Conservation (phyloP, 2,888 invertebrate genomes). For the Dynastes tityus region DNA sequence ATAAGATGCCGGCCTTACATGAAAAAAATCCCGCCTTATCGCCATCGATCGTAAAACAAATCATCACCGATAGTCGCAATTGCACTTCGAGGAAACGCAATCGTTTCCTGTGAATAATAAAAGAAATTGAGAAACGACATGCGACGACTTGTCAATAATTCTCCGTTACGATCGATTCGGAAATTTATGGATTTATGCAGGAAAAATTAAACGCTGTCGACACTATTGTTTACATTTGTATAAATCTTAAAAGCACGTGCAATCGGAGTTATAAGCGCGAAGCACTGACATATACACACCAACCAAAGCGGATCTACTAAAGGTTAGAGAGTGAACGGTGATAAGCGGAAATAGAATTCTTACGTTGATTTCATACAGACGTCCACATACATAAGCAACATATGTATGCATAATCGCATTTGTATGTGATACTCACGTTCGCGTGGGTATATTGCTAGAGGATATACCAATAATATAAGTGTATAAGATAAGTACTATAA, state of each 20-base stretch:
- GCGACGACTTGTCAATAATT: slow-evolving; percentile 35
- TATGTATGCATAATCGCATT: slow-evolving; percentile 1
- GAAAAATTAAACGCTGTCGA: slow-evolving; percentile 42
- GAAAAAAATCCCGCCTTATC: neutral
- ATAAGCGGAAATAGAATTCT: slow-evolving; percentile 14
- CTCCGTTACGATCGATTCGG: slow-evolving; percentile 38
- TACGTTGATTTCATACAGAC: slow-evolving; percentile 16
- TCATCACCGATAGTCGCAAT: slow-evolving; percentile 40
- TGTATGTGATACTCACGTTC: neutral
- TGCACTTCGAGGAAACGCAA: slow-evolving; percentile 37
- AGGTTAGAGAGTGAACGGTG: neutral
- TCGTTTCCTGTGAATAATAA: slow-evolving; percentile 38
- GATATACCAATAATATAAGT: too few species aligned
- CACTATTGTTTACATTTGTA: slow-evolving; percentile 40
- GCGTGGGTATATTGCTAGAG: too few species aligned
- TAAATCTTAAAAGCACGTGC: slow-evolving; percentile 44
- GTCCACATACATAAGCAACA: neutral
- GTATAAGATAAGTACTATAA: too few species aligned
- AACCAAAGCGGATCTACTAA: neutral
- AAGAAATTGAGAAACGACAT: slow-evolving; percentile 37
- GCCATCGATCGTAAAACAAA: slow-evolving; percentile 27
- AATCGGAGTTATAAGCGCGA: slow-evolving; percentile 2
- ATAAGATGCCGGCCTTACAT: neutral
- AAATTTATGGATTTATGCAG: slow-evolving; percentile 40
- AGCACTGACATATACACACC: neutral